These are phyloP conservation scores for Eumeta japonica DNA, from an alignment of 1,140 invertebrate genomes.

Conservation along the genomic window DNA sequence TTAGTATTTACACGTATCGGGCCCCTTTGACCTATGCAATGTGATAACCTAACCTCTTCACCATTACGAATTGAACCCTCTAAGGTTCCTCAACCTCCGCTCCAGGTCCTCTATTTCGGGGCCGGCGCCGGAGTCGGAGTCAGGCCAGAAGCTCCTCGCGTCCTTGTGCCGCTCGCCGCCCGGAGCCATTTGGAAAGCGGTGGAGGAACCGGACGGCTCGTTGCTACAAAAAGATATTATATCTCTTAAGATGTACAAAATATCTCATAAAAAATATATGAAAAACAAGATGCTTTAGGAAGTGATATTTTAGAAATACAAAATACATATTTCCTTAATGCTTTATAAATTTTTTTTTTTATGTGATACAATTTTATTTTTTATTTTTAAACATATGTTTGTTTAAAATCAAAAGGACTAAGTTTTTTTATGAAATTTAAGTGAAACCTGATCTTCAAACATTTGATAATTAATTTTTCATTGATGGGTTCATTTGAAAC, in stretches of 20 bases:
- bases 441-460: too few relatives aligned
- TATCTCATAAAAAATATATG: too few relatives aligned
- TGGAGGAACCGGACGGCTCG: constrained; percentile 26
- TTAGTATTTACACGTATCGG: too few relatives aligned
- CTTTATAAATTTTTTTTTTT: background rate
- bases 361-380: background rate
- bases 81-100: constrained; percentile 23
- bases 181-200: constrained; percentile 38
- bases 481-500: too few relatives aligned
- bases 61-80: constrained; percentile 29
- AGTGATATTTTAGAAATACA: background rate
- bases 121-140: constrained; percentile 17
- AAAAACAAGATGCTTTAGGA: constrained; percentile 1
- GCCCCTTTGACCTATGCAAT: too few relatives aligned
- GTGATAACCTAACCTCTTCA: too few relatives aligned
- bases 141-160: constrained; percentile 10
- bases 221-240: too few relatives aligned
- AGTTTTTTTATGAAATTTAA: too few relatives aligned
- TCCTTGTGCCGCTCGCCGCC: constrained; percentile 30
- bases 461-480: too few relatives aligned
- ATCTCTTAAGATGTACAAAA: too few relatives aligned
- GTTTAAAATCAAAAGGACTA: too few relatives aligned
- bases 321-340: background rate
- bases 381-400: background rate
- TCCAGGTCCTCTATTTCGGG: constrained; percentile 22